Evolutionary conservation across 2,113 vertebrate genomes (phyloP), one percentile per base, ranked within the genome.

Genomic region (Oreotrochilus melanogaster): DNA sequence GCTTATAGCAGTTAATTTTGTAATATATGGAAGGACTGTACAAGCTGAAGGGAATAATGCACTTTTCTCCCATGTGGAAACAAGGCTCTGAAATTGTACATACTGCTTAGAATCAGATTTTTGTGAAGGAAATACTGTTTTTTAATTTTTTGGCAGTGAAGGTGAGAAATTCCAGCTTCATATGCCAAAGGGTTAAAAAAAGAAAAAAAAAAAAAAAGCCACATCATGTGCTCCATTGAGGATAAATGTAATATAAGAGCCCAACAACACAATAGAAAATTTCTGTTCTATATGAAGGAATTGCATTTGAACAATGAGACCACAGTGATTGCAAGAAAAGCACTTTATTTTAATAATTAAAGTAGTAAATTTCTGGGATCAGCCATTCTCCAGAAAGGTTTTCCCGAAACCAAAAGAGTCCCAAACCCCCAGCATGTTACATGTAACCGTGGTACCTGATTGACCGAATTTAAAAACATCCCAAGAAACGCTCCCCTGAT

Each of bases 11-110:
- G 97, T 97, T 97, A 93, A 88, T 97, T 97, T 94, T 96, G 96
- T 97, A 96, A 96, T 93, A 93, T 91, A 89, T 95, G 97, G 96
- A 97, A 98, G 97, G 96, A 97, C 97, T 97, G 97, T 97, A 95
- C 97, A 97, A 96, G 85, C 97, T 93, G 86, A 94, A 97, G 89
- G 97, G 96, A 97, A 96, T 95, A 97, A 96, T 94, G 98, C 98
- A 98, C 97, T 98, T 98, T 97, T 95, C 94, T 98, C 97, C 97
- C 93, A 33, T 50, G 95, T 96, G 95, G 94, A 96, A 92, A 93
- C 93, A 95, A 97, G 97, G 93, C 93, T 98, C 97, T 97, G 97
- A 97, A 97, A 96, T 91, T 96, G 92, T 95, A 95, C 96, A 61
- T 83, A 83, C 56, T 93, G 85, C 69, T 95, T 97, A 93, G 96